A percentile compares a stretch with the other conserved stretches of the same genome.
Evolutionary conservation across 2,113 vertebrate genomes (phyloP).

Genomic region (Carassius auratus): DNA sequence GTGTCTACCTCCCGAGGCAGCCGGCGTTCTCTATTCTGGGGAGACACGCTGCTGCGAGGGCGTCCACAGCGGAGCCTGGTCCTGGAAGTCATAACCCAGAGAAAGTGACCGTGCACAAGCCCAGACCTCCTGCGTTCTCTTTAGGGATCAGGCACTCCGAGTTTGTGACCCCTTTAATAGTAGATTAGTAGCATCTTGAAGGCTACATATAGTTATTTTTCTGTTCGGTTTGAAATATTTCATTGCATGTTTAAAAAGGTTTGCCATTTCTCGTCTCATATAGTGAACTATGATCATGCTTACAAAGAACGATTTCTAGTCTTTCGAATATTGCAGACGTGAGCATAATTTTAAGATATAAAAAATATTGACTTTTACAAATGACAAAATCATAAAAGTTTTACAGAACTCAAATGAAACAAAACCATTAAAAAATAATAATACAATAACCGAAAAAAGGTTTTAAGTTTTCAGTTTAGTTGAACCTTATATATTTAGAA

Average conservation of each 20-base stretch:
- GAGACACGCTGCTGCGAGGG: conserved; percentile 63
- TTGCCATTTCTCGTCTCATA: not conserved
- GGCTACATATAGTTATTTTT: not conserved
- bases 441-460: no score
- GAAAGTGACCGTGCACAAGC: conserved; percentile 73
- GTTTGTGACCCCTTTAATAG: conserved; percentile 72
- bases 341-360: no score
- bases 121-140: conserved; percentile 78
- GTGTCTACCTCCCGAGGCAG: conserved; percentile 71
- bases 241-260: not conserved
- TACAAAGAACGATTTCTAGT: no score
- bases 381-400: no score
- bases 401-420: no score
- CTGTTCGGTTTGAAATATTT: not conserved
- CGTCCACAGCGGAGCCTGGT: conserved; percentile 71
- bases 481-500: no score
- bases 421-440: no score
- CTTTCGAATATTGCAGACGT: no score
- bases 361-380: no score
- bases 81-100: conserved; percentile 83
- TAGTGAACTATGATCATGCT: not conserved
- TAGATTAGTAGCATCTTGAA: conserved; percentile 44
- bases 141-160: conserved; percentile 81
- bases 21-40: conserved; percentile 84
- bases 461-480: no score